Evolutionary conservation across 1,140 invertebrate genomes (phyloP).

Genomic region (Tigriopus japonicus): DNA sequence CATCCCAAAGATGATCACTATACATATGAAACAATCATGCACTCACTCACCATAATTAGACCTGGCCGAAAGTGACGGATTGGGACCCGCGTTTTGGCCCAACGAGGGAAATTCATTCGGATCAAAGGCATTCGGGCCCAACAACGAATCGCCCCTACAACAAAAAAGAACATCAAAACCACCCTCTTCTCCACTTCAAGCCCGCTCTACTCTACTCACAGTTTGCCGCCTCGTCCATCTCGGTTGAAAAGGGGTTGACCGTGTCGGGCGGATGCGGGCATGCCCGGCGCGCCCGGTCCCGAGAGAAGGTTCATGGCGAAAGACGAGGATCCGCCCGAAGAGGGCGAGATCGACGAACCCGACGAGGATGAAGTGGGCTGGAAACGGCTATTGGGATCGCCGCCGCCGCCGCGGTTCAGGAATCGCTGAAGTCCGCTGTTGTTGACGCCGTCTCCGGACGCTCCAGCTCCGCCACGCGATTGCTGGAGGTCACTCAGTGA

Average conservation of each 20-base stretch:
- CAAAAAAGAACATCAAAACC: background rate
- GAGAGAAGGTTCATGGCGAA: background rate
- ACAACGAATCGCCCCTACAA: background rate
- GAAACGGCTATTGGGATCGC: background rate
- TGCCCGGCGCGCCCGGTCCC: background rate
- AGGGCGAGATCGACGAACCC: background rate
- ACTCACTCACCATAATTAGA: slow-evolving; percentile 9
- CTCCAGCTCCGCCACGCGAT: too few species aligned
- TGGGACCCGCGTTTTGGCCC: slow-evolving; percentile 7
- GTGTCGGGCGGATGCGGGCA: too few species aligned
- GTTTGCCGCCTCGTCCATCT: background rate
- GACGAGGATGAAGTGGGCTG: background rate
- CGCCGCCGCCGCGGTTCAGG: background rate
- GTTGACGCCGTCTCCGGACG: too few species aligned
- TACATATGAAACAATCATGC: background rate
- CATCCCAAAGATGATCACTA: background rate
- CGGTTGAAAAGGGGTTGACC: slow-evolving; percentile 2
- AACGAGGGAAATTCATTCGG: slow-evolving; percentile 8
- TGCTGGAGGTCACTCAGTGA: too few species aligned
- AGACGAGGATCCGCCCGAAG: background rate
- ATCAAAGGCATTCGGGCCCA: slow-evolving; percentile 3
- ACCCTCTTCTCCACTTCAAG: background rate
- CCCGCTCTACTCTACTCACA: too few species aligned
- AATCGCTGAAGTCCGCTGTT: too few species aligned
- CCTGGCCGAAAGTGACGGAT: background rate